Evolutionary conservation across 2,888 invertebrate genomes (phyloP), one percentile per base, ranked within the genome.

Genomic region (Cryptocephalus moraei): DNA sequence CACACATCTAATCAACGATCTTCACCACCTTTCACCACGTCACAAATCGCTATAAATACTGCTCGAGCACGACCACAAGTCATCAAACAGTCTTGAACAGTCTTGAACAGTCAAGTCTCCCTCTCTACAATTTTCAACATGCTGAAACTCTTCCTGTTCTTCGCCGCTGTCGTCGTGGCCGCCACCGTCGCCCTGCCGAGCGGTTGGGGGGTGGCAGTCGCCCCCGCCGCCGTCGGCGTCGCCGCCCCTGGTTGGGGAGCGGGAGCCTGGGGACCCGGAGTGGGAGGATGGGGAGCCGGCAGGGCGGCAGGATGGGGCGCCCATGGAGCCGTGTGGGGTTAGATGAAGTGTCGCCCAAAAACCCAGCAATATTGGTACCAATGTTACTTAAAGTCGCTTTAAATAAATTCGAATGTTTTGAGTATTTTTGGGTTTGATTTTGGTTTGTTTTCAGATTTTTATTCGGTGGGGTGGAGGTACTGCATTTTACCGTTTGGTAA

Each of bases 111-210:
- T 22, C 22, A 22, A 22, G 22, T 6, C 22, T 22, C 2, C 2
- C 3, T 22, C 22, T 22, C 22, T n/a, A n/a, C 39, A 41, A 39
- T n/a, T n/a, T n/a, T n/a, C n/a, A n/a, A n/a, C 53, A 56, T 52
- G 39, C 57, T 57, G 57, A 57, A 59, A 50, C 46, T 52, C 45
- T 43, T 58, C 31, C 32, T 56, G 13, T 50, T 58, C 42, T 49
- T 49, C 32, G 46, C 54, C 41, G 33, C 58, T 22, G 55, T 49
- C 48, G 50, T 47, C 40, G 43, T 49, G n/a, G 50, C 46, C 31
- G 13, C 48, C 8, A 53, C 51, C 13, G 47, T 42, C n/a, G 47
- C 49, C 31, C 42, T 48, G 41, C 45, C 53, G 31, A 42, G 50
- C 9, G 50, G 46, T 12, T 44, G 51, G 50, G 43, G 48, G 12